A percentile compares a stretch with the other conserved stretches of the same genome.
These are phyloP conservation scores for Potamarius usumacintae DNA, from an alignment of 2,113 vertebrate genomes.

Conservation along the genomic window DNA sequence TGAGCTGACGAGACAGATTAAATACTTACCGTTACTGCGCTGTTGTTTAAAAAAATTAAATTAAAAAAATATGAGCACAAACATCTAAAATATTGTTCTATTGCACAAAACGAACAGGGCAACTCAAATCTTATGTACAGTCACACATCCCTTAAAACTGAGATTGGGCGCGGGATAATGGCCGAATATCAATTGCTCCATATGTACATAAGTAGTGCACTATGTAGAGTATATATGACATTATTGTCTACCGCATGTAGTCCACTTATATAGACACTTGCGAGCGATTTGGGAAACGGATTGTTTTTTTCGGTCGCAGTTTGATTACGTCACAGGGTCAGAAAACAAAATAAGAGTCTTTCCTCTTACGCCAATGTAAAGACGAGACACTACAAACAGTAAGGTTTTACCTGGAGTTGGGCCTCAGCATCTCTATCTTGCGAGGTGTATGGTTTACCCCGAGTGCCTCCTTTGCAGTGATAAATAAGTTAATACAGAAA, in stretches of 20 bases:
- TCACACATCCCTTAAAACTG: neutral
- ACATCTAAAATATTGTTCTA: neutral
- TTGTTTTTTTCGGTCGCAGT: neutral
- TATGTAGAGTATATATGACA: neutral
- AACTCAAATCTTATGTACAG: neutral
- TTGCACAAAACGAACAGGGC: neutral
- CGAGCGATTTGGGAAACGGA: neutral
- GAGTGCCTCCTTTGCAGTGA: neutral
- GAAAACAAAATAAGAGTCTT: constrained; percentile 34
- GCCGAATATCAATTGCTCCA: neutral
- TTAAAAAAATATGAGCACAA: neutral
- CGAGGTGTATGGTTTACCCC: neutral
- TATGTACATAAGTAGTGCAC: neutral
- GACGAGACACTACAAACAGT: neutral
- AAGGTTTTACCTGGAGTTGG: neutral
- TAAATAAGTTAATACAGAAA: neutral
- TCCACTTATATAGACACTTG: neutral
- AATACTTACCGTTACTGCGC: neutral
- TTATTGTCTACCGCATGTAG: neutral
- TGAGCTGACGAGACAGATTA: neutral
- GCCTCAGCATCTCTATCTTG: neutral
- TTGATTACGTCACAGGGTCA: neutral
- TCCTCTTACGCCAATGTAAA: too few species aligned
- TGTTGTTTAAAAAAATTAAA: too few species aligned
- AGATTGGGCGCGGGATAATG: neutral